Evolutionary conservation across 1,140 invertebrate species (phyloP), one percentile per base, ranked within the genome.

Genomic region (Caenorhabditis latens): DNA sequence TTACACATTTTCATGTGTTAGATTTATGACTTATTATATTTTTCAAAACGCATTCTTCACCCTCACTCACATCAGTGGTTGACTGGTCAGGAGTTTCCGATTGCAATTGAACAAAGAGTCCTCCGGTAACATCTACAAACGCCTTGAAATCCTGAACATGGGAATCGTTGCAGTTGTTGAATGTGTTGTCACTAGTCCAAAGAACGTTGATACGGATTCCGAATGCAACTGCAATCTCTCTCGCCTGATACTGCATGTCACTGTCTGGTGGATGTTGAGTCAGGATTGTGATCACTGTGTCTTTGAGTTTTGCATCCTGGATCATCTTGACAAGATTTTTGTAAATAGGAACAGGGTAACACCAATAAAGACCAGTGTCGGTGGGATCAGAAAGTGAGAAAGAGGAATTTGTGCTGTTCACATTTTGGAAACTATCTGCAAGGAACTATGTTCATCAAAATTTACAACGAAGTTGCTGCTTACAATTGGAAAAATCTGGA

Each of bases 271-370:
- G 65, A 19, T 71, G 65, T 46, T 71, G 65, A 0, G 65, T 71
- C 11, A 71, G 16, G 8, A 71, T 71, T 14, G 65, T 71, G 65
- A 71, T 71, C n/a, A 71, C 65, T 43, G 65, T 71, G 19, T 71
- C 46, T 46, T 46, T 71, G 65, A 71, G 65, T 1, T 46, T 46
- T 32, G 13, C 42, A 13, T 43, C 4, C 19, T 46, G 65, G 8
- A 71, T 71, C 65, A 71, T 71, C 19, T 71, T 14, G 5, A 71
- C 46, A 8, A 71, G 42, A 6, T 71, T 14, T 4, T 43, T 16
- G 16, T 7, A 71, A 9, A 71, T 71, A 14, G 40, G 13, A 0
- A 71, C 65, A 43, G 43, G 16, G 19, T 71, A 71, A 19, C 65
- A 71, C 65, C 65, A 71, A 19, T 71, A 71, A 19, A 71, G 40